Percentiles rank a stretch among this genome's conserved stretches.
These are phyloP conservation scores for Hippocampus mohnikei DNA, from an alignment of 2,113 vertebrate genomes.

Conservation along the genomic window DNA sequence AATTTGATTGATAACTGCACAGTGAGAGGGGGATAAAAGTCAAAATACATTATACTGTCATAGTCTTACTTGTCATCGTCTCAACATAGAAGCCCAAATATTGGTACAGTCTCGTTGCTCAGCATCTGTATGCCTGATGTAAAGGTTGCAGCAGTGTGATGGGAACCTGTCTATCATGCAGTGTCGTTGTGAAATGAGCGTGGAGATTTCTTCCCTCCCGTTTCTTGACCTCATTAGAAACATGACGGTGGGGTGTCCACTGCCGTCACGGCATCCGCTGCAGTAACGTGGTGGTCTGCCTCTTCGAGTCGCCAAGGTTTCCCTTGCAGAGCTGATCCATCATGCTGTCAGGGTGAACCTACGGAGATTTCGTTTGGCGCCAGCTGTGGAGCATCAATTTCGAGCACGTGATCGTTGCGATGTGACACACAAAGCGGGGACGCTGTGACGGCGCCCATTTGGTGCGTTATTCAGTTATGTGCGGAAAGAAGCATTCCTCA, in stretches of 20 bases:
- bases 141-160: background rate
- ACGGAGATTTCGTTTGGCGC: constrained; percentile 38
- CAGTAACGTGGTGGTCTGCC: constrained; percentile 16
- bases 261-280: constrained; percentile 10
- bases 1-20: constrained; percentile 30
- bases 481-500: background rate
- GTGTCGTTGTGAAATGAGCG: background rate
- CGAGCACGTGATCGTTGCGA: constrained; percentile 29
- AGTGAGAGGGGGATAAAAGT: background rate
- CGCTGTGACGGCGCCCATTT: background rate
- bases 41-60: background rate
- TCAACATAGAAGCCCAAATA: background rate
- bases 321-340: constrained; percentile 48
- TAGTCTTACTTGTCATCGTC: background rate
- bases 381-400: constrained; percentile 28
- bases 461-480: constrained; percentile 1
- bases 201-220: background rate
- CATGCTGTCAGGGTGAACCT: constrained; percentile 30
- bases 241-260: background rate
- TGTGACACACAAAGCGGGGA: constrained; percentile 19
- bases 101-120: background rate
- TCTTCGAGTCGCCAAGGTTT: constrained; percentile 11
- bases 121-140: background rate
- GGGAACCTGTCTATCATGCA: background rate
- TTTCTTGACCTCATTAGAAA: constrained; percentile 13